Base-by-base conservation (phyloP, 2,797 vertebrate species). In the Nannoperca australis region DNA sequence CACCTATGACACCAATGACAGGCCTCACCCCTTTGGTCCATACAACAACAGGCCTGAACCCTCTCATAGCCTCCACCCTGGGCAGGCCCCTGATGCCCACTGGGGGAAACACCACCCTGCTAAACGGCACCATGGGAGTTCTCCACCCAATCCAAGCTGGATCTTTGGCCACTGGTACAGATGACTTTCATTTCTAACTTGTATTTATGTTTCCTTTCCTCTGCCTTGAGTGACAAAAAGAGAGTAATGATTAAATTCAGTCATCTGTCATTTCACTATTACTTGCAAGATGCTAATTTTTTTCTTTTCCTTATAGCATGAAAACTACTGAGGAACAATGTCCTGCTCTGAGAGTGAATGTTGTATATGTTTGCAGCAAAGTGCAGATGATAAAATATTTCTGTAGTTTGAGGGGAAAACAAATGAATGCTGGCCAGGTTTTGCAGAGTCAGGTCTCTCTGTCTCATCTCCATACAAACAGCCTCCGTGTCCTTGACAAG, bases 71-170 rank as follows among this genome's bases (percentile, higher is more conserved):
- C 65, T 75, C 92, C 65, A 59, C 78, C n/a, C 86, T 94, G 62
- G 88, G 93, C 54, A 88, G 94, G 81, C 95, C 97, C 73, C 81
- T 97, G 82, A 93, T 98, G 89, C 94, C 97, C 94, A 95, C 96
- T 24, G 70, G 96, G 89, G 97, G 96, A 91, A 96, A 93, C 24
- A 83, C 95, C 15, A 94, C 96, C 0, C 89, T 98, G 94, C 96
- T 96, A 88, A 99, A 98, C 20, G 97, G 97, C 89, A 95, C 94
- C 50, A 92, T 96, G 77, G 92, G 93, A 86, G 73, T 97, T 40
- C 92, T 97, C 53, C 96, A 97, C 45, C 96, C 96, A 76, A 80
- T 96, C 65, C 80, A 96, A 94, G 85, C 94, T 94, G 90, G 89
- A 79, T 14, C 71, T 64, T 58, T 92, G 72, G 78, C 68, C 30